Conservation (phyloP, 2,888 invertebrate species). For the Odontocerum albicorne region DNA sequence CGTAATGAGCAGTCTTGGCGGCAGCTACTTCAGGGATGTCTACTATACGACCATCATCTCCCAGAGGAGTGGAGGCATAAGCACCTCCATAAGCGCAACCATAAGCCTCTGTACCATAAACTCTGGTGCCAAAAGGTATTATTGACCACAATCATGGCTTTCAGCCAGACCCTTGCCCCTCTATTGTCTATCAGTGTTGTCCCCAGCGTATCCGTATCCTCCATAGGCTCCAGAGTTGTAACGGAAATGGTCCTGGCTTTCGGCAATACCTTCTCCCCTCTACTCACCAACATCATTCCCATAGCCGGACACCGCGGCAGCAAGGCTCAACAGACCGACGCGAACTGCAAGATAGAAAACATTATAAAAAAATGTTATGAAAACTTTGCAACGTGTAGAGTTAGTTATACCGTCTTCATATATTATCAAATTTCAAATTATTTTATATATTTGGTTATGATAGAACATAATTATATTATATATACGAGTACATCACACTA, state of each 20-base stretch:
- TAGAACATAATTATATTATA: no score
- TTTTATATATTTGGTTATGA: no score
- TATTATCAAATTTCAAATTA: no score
- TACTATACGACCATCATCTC: constrained; percentile 59
- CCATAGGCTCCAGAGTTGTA: constrained; percentile 4
- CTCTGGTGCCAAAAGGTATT: not conserved
- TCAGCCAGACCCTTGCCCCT: constrained; percentile 24
- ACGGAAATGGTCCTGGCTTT: constrained; percentile 27
- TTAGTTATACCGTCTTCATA: no score
- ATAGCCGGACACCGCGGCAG: constrained; percentile 12
- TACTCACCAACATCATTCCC: constrained; percentile 25
- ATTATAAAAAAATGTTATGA: no score
- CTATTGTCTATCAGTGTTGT: constrained; percentile 5
- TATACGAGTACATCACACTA: no score
- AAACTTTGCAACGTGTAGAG: no score
- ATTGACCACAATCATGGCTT: not conserved
- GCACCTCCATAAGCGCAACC: constrained; percentile 39
- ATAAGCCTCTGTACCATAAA: not conserved
- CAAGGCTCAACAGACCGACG: constrained; percentile 9
- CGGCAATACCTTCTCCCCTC: constrained; percentile 28
- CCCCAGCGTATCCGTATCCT: not conserved
- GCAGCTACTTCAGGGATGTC: constrained; percentile 63
- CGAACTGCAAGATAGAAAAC: not conserved
- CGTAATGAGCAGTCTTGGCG: constrained; percentile 29
- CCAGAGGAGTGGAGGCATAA: constrained; percentile 38